Evolutionary conservation across 1,140 invertebrate genomes (phyloP), one percentile per base, ranked within the genome.

Genomic region (Augochlora pura): DNA sequence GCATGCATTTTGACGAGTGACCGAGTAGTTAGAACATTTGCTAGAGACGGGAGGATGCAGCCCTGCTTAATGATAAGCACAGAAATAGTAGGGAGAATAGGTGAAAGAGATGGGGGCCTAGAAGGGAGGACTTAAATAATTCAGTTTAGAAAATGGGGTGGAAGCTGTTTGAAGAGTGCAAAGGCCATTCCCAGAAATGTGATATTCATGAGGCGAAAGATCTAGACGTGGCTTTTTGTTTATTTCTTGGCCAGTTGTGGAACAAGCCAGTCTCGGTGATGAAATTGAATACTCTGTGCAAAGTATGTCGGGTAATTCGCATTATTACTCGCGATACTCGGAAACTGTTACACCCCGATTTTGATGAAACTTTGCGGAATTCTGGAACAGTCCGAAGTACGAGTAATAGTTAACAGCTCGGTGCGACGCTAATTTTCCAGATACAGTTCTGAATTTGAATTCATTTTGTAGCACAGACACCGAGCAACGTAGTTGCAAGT

Each of bases 131-230:
- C 49, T 80, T 85, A 84, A 84, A 85, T 85, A 85, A 85, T 85
- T 84, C 84, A 85, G 78, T 77, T 84, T 85, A 73, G 82, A 73
- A 81, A 85, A 84, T 84, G 84, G 78, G 81, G 68, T 77, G 82
- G 79, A 85, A 85, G 84, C 72, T 66, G 74, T 77, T 81, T 71
- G 79, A 70, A 66, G 74, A 77, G 82, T 39, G 83, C 82, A 77
- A 77, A 84, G 82, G 72, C 77, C 59, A 77, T 73, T 68, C 77
- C 72, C 49, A 63, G 21, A 54, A 63, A 84, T 85, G 83, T 14
- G 82, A 85, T 81, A 85, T 85, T 85, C 83, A 81, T 84, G 82
- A 84, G 83, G 32, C 54, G 63, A 83, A 83, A 84, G 27, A 84
- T 76, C 57, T 32, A 59, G 77, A 59, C 54, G 60, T 32, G 38